Evolutionary conservation across 2,888 invertebrate genomes (phyloP).

Genomic region (Drosophila formosana): DNA sequence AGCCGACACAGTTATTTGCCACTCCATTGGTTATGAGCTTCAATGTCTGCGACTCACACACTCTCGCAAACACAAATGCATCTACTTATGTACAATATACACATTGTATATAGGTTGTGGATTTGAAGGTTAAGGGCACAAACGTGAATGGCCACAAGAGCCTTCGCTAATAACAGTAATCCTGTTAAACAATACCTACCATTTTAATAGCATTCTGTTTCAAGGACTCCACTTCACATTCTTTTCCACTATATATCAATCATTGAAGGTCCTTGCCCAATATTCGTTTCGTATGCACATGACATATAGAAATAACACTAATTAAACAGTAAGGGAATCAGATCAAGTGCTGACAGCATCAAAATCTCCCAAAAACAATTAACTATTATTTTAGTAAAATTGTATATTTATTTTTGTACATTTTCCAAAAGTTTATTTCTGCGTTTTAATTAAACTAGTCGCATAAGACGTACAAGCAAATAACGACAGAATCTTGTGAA

Average conservation of each 20-base stretch:
- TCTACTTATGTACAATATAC: conserved; percentile 8
- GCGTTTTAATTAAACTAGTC: conserved; percentile 8
- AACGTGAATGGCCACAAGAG: conserved; percentile 22
- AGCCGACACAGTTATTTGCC: conserved; percentile 74
- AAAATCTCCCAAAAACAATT: too few species aligned
- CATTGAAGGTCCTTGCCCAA: background rate
- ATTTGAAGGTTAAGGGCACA: conserved; percentile 61
- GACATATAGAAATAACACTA: too few species aligned
- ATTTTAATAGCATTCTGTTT: conserved; percentile 8
- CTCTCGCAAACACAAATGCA: background rate
- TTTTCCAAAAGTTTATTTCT: background rate
- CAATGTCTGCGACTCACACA: conserved; percentile 32
- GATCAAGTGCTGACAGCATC: background rate
- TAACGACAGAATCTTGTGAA: conserved; percentile 26
- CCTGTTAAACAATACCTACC: conserved; percentile 14
- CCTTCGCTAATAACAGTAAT: conserved; percentile 34
- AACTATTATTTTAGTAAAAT: background rate
- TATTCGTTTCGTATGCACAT: background rate
- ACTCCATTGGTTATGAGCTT: conserved; percentile 73
- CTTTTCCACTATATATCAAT: background rate
- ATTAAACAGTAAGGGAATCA: background rate
- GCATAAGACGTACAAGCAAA: background rate
- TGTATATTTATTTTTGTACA: background rate
- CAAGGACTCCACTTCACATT: conserved; percentile 2
- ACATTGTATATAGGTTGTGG: conserved; percentile 13